Conservation (phyloP, 2,888 invertebrate species). For the Bedellia somnulentella region DNA sequence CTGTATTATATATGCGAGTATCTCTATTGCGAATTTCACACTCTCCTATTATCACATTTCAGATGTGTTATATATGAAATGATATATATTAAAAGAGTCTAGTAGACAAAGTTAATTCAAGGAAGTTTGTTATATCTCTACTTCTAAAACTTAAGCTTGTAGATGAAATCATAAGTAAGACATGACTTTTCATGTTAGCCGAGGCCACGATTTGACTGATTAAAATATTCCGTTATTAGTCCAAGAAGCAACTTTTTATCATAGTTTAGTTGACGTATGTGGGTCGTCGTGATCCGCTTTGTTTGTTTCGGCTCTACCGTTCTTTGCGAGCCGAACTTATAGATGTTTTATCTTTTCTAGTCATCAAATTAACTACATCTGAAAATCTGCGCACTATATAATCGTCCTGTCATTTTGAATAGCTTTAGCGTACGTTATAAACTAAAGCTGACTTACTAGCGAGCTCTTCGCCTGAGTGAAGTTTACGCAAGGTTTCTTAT, state of each 20-base stretch:
- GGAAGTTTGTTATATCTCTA: no score
- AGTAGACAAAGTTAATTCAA: no score
- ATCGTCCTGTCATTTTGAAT: slow-evolving; percentile 33
- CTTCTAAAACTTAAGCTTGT: no score
- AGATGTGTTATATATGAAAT: no score
- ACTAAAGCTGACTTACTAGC: slow-evolving; percentile 38
- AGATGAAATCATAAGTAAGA: no score
- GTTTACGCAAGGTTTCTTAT: slow-evolving; percentile 24
- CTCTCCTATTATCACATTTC: no score
- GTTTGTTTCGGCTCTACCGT: slow-evolving; percentile 22
- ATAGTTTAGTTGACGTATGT: slow-evolving; percentile 28
- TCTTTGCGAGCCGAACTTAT: no score
- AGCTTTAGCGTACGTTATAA: slow-evolving; percentile 29
- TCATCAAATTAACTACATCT: no score
- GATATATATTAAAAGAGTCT: no score
- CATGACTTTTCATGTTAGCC: no score
- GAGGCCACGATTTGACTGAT: slow-evolving; percentile 17
- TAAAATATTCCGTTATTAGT: slow-evolving; percentile 26
- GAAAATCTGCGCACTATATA: slow-evolving; percentile 16
- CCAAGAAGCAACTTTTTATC: slow-evolving; percentile 25
- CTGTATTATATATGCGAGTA: slow-evolving; percentile 26
- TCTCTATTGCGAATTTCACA: slow-evolving; percentile 48
- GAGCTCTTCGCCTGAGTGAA: slow-evolving; percentile 35
- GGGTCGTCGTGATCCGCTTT: slow-evolving; percentile 38
- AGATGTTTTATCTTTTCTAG: no score